phyloP scores from a whole-genome alignment of 2,888 invertebrate genomes.

The Acanthoscelides obtectus region DNA sequence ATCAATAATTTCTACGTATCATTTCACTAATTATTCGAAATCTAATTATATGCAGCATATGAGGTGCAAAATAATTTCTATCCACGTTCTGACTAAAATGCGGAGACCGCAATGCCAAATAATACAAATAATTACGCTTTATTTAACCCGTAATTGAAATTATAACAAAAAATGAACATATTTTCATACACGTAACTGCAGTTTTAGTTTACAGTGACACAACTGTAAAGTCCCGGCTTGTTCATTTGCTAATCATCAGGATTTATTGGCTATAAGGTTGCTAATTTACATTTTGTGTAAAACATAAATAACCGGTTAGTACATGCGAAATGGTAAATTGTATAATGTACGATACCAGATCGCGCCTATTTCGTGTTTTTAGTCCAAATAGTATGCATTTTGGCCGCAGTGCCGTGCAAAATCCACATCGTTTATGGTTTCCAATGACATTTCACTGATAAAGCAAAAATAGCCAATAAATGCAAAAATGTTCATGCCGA shows the following conservation, averaged over 20 bases:
- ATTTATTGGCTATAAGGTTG: constrained; percentile 30
- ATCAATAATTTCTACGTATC: no score
- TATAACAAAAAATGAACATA: background rate
- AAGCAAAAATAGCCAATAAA: no score
- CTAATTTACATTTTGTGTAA: constrained; percentile 29
- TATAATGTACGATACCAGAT: constrained; percentile 7
- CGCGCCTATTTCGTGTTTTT: constrained; percentile 7
- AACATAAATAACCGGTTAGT: constrained; percentile 15
- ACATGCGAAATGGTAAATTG: constrained; percentile 7
- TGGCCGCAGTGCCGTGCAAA: background rate
- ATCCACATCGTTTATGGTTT: no score
- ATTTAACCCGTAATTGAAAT: background rate
- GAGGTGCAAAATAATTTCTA: background rate
- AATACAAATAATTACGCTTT: background rate
- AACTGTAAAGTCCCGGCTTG: constrained; percentile 13
- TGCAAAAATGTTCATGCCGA: no score
- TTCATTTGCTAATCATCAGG: constrained; percentile 32
- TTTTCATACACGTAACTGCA: background rate
- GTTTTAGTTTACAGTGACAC: background rate
- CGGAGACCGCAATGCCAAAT: background rate
- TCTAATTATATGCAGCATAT: no score
- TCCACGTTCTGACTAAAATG: background rate
- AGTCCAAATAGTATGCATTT: background rate
- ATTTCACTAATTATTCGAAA: no score
- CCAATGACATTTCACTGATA: no score